A percentile compares a stretch with the other conserved stretches of the same genome.
These are phyloP conservation scores for Paradoxurus hermaphroditus DNA, from an alignment of 2,113 vertebrate species.

Conservation along the genomic window DNA sequence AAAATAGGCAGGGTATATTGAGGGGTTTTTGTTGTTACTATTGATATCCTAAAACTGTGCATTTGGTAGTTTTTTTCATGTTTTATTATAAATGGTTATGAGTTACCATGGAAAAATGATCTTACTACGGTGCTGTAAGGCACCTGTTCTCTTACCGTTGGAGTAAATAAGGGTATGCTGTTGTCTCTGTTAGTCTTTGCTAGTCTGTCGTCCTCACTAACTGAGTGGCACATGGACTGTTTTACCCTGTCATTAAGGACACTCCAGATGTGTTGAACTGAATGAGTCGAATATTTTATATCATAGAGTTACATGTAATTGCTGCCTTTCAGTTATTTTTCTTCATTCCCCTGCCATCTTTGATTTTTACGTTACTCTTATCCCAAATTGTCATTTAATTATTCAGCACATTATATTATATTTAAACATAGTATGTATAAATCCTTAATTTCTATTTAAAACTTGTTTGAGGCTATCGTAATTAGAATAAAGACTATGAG, in stretches of 20 bases:
- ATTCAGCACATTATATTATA: not conserved
- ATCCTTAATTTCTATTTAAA: slow-evolving; percentile 13
- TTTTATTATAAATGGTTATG: not conserved
- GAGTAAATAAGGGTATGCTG: accelerated
- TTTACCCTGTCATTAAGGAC: not conserved
- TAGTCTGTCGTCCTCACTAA: not conserved
- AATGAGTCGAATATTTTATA: not conserved
- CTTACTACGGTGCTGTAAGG: not conserved
- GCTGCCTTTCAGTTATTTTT: not conserved
- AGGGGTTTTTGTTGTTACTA: not conserved
- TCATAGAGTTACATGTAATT: not conserved
- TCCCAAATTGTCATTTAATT: not conserved
- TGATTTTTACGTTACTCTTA: not conserved
- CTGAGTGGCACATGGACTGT: not conserved
- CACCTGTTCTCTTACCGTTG: not conserved
- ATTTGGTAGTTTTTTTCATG: not conserved
- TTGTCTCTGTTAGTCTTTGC: not conserved
- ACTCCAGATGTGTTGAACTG: not conserved
- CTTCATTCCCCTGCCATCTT: not conserved
- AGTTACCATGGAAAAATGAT: not conserved
- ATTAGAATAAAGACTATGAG: not conserved
- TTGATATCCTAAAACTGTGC: not conserved
- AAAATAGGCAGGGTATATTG: not conserved
- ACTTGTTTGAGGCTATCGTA: not conserved
- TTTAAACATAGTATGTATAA: not conserved